Conservation (phyloP, 2,113 vertebrate species). For the Pseudois nayaur region DNA sequence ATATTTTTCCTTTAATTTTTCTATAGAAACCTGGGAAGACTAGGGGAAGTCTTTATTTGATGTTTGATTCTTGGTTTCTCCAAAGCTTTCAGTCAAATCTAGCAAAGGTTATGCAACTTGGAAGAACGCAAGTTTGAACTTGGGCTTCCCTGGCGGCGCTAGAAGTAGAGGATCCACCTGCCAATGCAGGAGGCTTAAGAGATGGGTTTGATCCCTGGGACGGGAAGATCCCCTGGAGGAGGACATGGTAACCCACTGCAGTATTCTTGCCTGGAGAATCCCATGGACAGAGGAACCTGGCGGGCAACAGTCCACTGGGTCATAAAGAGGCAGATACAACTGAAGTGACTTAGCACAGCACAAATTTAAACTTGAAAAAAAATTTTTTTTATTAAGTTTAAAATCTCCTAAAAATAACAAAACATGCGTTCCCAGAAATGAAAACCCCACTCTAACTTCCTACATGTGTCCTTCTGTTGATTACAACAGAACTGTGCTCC, state of each 20-base stretch:
- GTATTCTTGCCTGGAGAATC: not conserved
- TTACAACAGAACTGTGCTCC: conserved; percentile 19
- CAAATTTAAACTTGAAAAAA: not conserved
- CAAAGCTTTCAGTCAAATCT: conserved; percentile 23
- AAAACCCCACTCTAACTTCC: conserved; percentile 19
- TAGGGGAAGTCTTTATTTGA: not conserved
- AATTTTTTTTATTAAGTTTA: not conserved
- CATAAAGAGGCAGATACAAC: not conserved
- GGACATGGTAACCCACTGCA: not conserved
- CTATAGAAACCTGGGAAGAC: not conserved
- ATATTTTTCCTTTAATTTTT: not conserved
- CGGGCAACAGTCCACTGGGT: not conserved
- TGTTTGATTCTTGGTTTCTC: conserved; percentile 15
- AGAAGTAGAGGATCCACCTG: not conserved
- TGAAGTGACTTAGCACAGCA: not conserved
- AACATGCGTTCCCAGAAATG: not conserved
- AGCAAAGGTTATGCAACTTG: conserved; percentile 14
- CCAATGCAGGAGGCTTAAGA: not conserved
- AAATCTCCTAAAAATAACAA: not conserved
- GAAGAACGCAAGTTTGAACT: not conserved
- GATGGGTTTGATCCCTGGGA: not conserved
- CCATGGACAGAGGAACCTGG: not conserved
- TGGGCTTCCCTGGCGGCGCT: not conserved
- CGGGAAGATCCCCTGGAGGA: not conserved
- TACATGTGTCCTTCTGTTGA: not conserved